Base-by-base conservation (phyloP, 2,888 invertebrate genomes). In the Oasisia sp. region DNA sequence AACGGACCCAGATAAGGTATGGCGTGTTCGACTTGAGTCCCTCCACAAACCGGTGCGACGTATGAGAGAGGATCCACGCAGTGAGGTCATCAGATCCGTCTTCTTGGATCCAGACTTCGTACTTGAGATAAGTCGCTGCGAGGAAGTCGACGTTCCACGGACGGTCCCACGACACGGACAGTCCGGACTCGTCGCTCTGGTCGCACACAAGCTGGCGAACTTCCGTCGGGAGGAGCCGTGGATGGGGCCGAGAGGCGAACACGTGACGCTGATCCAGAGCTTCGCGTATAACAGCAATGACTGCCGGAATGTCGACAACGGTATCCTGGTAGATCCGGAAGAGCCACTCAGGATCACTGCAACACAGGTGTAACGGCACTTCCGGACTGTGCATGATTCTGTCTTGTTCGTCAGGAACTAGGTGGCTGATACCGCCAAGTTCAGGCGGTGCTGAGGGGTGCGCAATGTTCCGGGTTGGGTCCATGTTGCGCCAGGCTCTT, bases 271-370 rank as follows among this genome's bases (percentile, higher is more conserved):
- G 92, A 11, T 89, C 45, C n/a, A 94, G 32, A 32, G 94, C 94
- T 27, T 45, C 89, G 91, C 92, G 91, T 27, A 95, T 93, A 38
- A 95, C 91, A 32, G 92, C 89, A 32, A 94, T 90, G 32, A 96
- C 93, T 50, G 93, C 92, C 12, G 74, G 89, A 50, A 95, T 93
- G 93, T 96, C 96, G 0, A 97, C 96, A 27, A 94, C 89, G 2
- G 97, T 97, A 94, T 97, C 97, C 94, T 97, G 97, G 94, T 97
- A 97, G 94, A 97, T 97, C 92, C 97, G 95, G 94, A 95, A 97
- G 89, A 97, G 94, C 96, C 97, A 97, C 4, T 95, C 95, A 4
- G 97, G 96, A 94, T 97, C 95, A 89, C 96, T 94, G 94, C 97
- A 97, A 94, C 97, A 97, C 92, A 96, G 93, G 93, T 97, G 97